Evolutionary conservation across 1,140 invertebrate genomes (phyloP).

Genomic region (Lasaia peninsularis): DNA sequence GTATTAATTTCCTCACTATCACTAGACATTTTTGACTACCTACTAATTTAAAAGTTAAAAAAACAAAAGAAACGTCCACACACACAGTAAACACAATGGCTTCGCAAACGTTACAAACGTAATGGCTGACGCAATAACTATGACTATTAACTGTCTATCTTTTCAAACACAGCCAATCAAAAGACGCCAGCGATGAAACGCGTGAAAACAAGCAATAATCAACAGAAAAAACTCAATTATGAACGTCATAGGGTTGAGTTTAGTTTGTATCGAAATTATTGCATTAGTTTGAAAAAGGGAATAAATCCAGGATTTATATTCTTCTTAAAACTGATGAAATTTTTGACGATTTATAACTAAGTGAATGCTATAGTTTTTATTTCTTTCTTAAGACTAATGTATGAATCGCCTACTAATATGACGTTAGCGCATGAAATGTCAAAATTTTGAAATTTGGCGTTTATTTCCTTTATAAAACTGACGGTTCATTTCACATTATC

Average conservation of each 20-base stretch:
- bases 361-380: not conserved
- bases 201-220: not conserved
- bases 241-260: not conserved
- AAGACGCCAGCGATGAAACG: not conserved
- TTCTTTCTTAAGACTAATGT: not conserved
- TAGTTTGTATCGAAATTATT: constrained; percentile 2
- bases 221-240: not conserved
- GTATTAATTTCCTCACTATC: not conserved
- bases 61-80: not conserved
- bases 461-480: not conserved
- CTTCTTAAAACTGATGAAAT: not conserved
- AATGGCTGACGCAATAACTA: not conserved
- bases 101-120: constrained; percentile 1
- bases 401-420: not conserved
- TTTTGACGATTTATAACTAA: not conserved
- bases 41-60: not conserved
- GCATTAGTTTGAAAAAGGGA: not conserved
- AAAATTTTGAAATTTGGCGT: not conserved
- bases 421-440: not conserved
- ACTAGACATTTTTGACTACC: constrained; percentile 3
- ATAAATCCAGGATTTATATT: not conserved
- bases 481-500: too few relatives aligned
- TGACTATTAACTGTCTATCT: not conserved
- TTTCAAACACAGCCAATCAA: not conserved
- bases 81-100: not conserved